phyloP scores from a whole-genome alignment of 2,888 invertebrate genomes.

The Drosophila neutralis region DNA sequence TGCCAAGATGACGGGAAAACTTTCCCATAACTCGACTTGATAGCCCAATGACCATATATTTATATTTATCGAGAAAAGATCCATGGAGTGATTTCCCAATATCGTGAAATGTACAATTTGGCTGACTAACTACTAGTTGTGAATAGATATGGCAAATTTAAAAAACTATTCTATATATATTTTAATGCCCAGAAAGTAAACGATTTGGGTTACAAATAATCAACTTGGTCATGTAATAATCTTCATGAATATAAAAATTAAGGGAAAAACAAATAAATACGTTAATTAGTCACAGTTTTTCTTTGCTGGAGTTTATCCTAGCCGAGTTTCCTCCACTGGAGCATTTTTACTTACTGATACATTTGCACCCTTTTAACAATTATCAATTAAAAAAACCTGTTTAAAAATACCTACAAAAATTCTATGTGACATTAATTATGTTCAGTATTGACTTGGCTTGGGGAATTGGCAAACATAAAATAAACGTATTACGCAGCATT shows the following conservation, averaged over 20 bases:
- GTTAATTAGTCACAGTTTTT: not conserved
- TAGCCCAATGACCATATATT: not conserved
- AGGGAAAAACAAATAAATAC: not conserved
- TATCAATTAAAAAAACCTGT: not conserved
- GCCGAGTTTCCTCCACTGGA: not conserved
- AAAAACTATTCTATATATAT: not conserved
- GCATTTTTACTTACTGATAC: not conserved
- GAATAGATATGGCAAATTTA: not conserved
- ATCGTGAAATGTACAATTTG: not conserved
- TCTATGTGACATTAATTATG: not conserved
- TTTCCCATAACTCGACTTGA: not conserved
- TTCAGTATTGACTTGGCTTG: not conserved
- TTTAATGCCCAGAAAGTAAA: not conserved
- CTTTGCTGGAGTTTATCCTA: not conserved
- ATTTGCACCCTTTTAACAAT: not conserved
- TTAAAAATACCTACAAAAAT: not conserved
- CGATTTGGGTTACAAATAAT: not conserved
- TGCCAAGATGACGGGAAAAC: not conserved
- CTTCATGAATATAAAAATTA: not conserved
- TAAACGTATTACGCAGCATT: not conserved
- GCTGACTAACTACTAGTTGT: not conserved
- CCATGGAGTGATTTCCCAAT: not conserved
- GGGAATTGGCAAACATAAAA: slow-evolving; percentile 5
- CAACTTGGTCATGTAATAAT: not conserved
- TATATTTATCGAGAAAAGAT: not conserved